Base-by-base conservation (phyloP, 2,113 vertebrate genomes). In the Chionomys nivalis region DNA sequence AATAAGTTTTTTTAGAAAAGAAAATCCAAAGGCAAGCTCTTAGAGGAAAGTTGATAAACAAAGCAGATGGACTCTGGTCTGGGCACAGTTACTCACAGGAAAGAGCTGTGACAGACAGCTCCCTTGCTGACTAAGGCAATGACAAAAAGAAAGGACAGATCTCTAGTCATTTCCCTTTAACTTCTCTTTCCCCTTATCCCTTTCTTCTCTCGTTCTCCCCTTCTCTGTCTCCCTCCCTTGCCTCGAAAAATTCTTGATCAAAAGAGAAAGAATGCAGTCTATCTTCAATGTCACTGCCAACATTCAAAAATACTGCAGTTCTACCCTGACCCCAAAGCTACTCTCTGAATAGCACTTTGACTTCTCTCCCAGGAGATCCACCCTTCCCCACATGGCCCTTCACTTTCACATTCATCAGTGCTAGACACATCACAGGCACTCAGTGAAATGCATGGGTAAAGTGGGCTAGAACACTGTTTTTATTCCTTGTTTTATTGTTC, bases 11-110 rank as follows among this genome's bases (percentile, higher is more conserved):
- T 58, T 58, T 58, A 58, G 7, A 58, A 70, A 91, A 87, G 61
- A 63, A 63, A 63, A 66, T 31, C 65, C 65, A 66, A 28, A 31
- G 75, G 49, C 82, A 93, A 73, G 58, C 24, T 3, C 28, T 70
- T 58, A 33, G 23, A 73, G 5, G 49, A 79, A 83, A 89, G 87
- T 14, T 44, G 49, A 23, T 66, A 44, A 82, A 72, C 66, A 93
- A 65, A 89, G 66, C 42, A 52, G 36, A 58, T 83, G n/a, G 65
- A 31, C 12, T 93, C 11, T 77, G 31, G 9, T 91, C 77, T 72
- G 24, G 1, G 31, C n/a, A 91, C 85, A 89, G 89, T 88, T 85
- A 89, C 86, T 89, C 87, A 55, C 16, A 78, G 91, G 65, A 49
- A 55, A 52, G 28, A 39, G 28, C 44, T 49, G 49, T 78, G 47